A percentile compares a stretch with the other conserved stretches of the same genome.
Conservation (phyloP, 2,797 vertebrate species). For the Argya squamiceps region DNA sequence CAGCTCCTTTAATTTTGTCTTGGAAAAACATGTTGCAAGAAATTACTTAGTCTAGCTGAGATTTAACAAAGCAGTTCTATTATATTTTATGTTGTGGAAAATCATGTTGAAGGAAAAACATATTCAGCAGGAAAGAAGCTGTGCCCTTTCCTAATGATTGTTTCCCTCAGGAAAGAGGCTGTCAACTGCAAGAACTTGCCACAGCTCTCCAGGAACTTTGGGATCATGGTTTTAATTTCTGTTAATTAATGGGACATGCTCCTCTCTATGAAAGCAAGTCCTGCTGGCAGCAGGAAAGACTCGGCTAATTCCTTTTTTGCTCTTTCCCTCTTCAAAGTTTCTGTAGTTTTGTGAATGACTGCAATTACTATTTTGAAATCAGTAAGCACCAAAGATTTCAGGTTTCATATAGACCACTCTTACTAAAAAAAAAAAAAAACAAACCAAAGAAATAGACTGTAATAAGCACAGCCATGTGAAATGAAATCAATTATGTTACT, state of each 20-base stretch:
- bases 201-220: neutral
- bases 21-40: neutral
- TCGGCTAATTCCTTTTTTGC: neutral
- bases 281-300: neutral
- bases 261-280: neutral
- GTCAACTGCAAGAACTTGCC: neutral
- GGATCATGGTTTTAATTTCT: neutral
- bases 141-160: neutral
- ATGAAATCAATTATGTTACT: neutral
- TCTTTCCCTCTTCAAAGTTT: neutral
- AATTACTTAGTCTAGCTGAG: neutral
- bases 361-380: neutral
- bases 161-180: neutral
- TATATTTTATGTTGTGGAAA: slow-evolving; percentile 12
- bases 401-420: neutral
- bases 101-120: neutral
- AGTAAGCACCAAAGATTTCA: neutral
- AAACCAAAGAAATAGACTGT: too few species aligned
- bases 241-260: neutral
- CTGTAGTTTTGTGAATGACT: neutral
- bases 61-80: slow-evolving; percentile 15
- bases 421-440: neutral
- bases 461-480: neutral
- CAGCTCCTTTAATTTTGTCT: slow-evolving; percentile 4
- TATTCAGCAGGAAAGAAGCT: neutral